A percentile compares a stretch with the other conserved stretches of the same genome.
These are phyloP conservation scores for Oncorhynchus nerka DNA, from an alignment of 2,113 vertebrate genomes.

Conservation along the genomic window DNA sequence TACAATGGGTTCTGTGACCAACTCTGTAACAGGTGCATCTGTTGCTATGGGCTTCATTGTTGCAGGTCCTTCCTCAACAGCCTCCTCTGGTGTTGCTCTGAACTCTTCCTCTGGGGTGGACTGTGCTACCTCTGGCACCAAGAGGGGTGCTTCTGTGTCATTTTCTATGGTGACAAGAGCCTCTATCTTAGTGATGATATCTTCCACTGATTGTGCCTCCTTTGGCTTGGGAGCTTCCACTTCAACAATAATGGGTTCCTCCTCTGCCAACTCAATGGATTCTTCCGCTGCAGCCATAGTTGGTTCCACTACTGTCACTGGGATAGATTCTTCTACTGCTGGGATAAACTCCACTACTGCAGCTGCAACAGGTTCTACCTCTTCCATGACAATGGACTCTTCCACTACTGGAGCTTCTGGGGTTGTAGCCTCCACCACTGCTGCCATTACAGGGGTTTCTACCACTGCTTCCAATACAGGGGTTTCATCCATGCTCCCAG, in stretches of 20 bases:
- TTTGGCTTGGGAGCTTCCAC: constrained; percentile 1
- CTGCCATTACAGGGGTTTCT: not conserved
- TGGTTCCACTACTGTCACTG: constrained; percentile 1
- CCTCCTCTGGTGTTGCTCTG: not conserved
- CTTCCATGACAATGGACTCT: constrained; percentile 1
- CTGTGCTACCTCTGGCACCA: constrained; percentile 21
- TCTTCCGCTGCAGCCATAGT: constrained; percentile 16
- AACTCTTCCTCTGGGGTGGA: constrained; percentile 5
- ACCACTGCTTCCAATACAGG: not conserved
- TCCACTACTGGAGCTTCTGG: not conserved
- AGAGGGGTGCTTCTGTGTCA: not conserved
- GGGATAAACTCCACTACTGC: too few relatives aligned
- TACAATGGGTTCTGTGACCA: not conserved
- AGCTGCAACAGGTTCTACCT: not conserved
- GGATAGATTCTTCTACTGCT: not conserved
- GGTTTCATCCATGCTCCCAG: constrained; percentile 3
- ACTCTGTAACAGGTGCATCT: not conserved
- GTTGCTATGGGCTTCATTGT: not conserved
- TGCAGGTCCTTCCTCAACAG: constrained; percentile 1
- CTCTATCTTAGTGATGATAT: not conserved
- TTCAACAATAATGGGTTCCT: constrained; percentile 6
- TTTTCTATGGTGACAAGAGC: constrained; percentile 20
- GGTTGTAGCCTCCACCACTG: not conserved
- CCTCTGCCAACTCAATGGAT: not conserved
- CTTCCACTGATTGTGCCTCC: constrained; percentile 1